Evolutionary conservation across 2,797 vertebrate species (phyloP).

Genomic region (Diplodus sargus): DNA sequence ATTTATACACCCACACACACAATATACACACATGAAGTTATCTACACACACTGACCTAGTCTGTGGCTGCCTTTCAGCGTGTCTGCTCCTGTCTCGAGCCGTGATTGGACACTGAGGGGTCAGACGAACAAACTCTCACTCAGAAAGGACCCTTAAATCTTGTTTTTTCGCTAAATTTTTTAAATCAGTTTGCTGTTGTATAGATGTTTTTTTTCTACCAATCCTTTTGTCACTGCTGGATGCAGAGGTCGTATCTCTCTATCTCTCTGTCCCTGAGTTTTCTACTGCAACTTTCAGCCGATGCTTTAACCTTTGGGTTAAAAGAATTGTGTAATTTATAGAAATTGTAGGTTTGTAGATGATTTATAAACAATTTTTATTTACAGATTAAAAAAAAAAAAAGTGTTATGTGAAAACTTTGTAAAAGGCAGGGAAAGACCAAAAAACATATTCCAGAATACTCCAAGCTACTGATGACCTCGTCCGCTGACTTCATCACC

Average conservation of each 20-base stretch:
- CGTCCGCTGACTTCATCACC: conserved; percentile 44
- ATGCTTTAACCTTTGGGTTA: conserved; percentile 59
- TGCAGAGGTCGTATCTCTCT: conserved; percentile 48
- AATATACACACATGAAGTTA: conserved; percentile 29
- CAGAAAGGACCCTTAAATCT: conserved; percentile 47
- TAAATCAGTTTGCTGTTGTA: conserved; percentile 71
- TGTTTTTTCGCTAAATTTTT: conserved; percentile 57
- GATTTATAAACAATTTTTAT: conserved; percentile 77
- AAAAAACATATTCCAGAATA: conserved; percentile 47
- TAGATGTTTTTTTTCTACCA: conserved; percentile 70
- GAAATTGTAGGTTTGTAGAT: conserved; percentile 74
- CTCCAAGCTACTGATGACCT: conserved; percentile 42
- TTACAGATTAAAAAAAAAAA: conserved; percentile 63
- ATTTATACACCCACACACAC: conserved; percentile 21
- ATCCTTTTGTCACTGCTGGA: conserved; percentile 71
- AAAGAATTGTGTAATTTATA: conserved; percentile 75
- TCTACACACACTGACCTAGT: conserved; percentile 32
- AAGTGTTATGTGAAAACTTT: conserved; percentile 46
- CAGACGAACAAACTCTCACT: conserved; percentile 45
- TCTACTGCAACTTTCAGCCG: conserved; percentile 67
- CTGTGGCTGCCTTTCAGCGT: conserved; percentile 45
- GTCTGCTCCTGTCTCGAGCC: conserved; percentile 16
- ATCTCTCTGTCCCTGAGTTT: conserved; percentile 62
- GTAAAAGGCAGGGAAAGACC: conserved; percentile 50
- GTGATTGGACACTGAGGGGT: conserved; percentile 40